phyloP scores from a whole-genome alignment of 2,888 invertebrate genomes.

The Belgica antarctica region DNA sequence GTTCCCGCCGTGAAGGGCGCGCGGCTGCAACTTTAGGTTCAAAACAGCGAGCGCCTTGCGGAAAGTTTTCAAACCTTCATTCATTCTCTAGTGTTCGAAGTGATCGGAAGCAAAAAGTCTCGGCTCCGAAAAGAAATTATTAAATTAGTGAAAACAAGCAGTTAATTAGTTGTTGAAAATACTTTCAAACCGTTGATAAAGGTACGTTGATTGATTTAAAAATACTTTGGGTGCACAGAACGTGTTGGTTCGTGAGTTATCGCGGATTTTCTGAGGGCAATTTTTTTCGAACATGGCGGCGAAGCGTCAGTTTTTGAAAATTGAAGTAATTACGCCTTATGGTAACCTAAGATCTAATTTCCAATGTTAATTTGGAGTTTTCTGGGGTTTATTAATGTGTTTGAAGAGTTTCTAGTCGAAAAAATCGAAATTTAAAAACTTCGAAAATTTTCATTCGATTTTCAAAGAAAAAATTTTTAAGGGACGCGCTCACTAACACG shows the following conservation, averaged over 20 bases:
- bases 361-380: no score
- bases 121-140: not conserved
- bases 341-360: not conserved
- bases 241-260: not conserved
- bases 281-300: constrained; percentile 40
- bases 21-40: no score
- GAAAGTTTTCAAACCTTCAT: no score
- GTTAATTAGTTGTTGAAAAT: constrained; percentile 6
- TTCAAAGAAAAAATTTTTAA: not conserved
- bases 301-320: constrained; percentile 26
- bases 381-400: no score
- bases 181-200: constrained; percentile 3
- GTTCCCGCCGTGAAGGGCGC: no score
- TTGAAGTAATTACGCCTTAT: not conserved
- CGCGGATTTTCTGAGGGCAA: not conserved
- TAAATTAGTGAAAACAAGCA: not conserved
- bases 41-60: no score
- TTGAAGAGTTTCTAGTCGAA: no score
- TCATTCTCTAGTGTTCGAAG: not conserved
- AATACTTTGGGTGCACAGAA: not conserved
- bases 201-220: constrained; percentile 17
- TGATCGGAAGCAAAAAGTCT: not conserved
- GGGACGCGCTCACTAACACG: constrained; percentile 18
- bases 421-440: not conserved
- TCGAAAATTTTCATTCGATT: not conserved